Evolutionary conservation across 2,888 invertebrate genomes (phyloP).

Genomic region (Caenorhabditis parvicauda): DNA sequence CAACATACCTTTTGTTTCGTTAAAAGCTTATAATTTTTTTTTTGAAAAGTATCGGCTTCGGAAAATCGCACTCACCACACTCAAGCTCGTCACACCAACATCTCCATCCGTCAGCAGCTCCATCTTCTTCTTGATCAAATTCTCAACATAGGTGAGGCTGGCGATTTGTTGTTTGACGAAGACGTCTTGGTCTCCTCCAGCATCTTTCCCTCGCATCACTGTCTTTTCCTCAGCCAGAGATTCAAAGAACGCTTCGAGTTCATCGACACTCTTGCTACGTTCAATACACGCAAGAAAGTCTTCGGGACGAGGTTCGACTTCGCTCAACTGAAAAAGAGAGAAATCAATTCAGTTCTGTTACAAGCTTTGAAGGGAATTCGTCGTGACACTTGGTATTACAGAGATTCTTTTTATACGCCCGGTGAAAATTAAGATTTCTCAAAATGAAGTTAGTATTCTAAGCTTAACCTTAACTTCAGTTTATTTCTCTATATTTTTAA

Average conservation of each 20-base stretch:
- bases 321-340: conserved; percentile 81
- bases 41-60: background rate
- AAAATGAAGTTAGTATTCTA: no score
- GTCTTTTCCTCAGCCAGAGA: conserved; percentile 79
- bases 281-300: conserved; percentile 80
- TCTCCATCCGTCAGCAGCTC: conserved; percentile 19
- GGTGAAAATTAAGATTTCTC: no score
- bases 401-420: no score
- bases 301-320: conserved; percentile 77
- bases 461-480: no score
- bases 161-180: conserved; percentile 82
- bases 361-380: no score
- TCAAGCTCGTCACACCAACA: conserved; percentile 5
- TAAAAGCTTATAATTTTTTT: background rate
- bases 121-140: conserved; percentile 67
- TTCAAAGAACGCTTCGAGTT: conserved; percentile 78
- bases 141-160: conserved; percentile 75
- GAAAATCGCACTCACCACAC: background rate
- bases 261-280: conserved; percentile 78
- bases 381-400: no score
- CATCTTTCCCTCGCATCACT: conserved; percentile 76
- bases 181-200: conserved; percentile 80
- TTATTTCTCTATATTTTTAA: no score
- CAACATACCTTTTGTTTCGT: background rate
- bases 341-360: background rate